Evolutionary conservation across 2,797 vertebrate species (phyloP).

Genomic region (Potorous gilbertii): DNA sequence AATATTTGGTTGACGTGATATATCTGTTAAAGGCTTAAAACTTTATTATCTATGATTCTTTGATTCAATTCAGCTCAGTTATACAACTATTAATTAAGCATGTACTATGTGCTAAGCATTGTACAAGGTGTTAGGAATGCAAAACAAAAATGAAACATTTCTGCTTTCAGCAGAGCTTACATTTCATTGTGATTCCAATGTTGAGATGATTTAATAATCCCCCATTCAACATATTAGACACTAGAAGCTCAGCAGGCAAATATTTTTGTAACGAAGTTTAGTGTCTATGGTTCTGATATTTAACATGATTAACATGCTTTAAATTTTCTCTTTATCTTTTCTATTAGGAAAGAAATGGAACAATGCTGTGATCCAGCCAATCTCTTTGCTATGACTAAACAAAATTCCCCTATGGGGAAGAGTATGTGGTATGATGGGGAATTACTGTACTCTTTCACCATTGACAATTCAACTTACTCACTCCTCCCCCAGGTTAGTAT

Average conservation of each 20-base stretch:
- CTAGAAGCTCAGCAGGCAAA: constrained; percentile 25
- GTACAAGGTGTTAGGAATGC: neutral
- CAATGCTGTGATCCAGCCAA: constrained; percentile 92
- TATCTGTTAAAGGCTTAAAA: neutral
- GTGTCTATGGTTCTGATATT: constrained; percentile 34
- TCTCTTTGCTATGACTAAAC: constrained; percentile 95
- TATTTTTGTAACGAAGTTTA: neutral
- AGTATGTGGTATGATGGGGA: constrained; percentile 98
- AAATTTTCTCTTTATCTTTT: constrained; percentile 58
- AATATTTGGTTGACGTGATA: neutral
- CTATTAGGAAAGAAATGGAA: constrained; percentile 90
- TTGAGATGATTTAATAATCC: constrained; percentile 31
- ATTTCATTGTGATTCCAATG: neutral
- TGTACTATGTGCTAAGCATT: neutral
- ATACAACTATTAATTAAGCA: neutral
- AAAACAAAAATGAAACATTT: neutral
- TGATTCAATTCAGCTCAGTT: neutral
- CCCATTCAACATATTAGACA: constrained; percentile 40
- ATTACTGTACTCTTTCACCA: constrained; percentile 93
- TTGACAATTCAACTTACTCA: constrained; percentile 93
- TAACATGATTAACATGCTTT: constrained; percentile 57
- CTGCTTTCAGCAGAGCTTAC: neutral
- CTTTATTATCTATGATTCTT: neutral
- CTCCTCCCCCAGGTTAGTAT: constrained; percentile 93
- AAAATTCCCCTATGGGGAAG: constrained; percentile 94